A percentile compares a stretch with the other conserved stretches of the same genome.
These are phyloP conservation scores for Tetrao urogallus DNA, from an alignment of 2,113 vertebrate species.

Conservation along the genomic window DNA sequence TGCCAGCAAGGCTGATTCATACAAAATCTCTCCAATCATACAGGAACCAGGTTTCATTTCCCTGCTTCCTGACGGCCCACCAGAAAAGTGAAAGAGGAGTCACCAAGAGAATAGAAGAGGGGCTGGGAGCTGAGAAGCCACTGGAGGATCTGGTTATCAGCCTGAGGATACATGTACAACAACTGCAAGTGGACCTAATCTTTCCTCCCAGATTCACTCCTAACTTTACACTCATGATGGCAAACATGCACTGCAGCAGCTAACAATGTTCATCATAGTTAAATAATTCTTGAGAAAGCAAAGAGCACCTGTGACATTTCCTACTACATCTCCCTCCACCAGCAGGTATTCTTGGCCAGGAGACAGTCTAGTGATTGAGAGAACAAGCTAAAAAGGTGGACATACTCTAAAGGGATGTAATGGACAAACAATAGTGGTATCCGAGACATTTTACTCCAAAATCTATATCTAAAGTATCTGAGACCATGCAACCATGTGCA, in stretches of 20 bases:
- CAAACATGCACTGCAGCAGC: background rate
- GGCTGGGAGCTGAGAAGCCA: conserved; percentile 29
- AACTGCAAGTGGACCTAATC: conserved; percentile 15
- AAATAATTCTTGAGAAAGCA: background rate
- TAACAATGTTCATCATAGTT: background rate
- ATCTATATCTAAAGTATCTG: background rate
- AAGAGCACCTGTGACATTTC: background rate
- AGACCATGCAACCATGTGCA: fast-evolving
- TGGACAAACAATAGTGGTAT: background rate
- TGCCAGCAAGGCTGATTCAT: conserved; percentile 62
- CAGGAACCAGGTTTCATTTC: conserved; percentile 73
- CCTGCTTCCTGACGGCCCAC: conserved; percentile 59
- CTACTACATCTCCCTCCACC: background rate
- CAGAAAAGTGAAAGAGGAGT: conserved; percentile 69
- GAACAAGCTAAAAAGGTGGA: background rate
- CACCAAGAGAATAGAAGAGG: conserved; percentile 15
- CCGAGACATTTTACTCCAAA: background rate
- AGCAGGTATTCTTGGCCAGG: background rate
- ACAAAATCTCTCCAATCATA: conserved; percentile 56
- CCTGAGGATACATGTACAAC: conserved; percentile 31
- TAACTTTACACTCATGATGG: conserved; percentile 48
- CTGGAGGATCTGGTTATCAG: conserved; percentile 17
- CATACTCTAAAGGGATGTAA: background rate
- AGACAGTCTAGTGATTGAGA: background rate
- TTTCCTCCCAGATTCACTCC: conserved; percentile 55